These are phyloP conservation scores for Tipula vernalis DNA, from an alignment of 2,888 invertebrate species.

Conservation along the genomic window DNA sequence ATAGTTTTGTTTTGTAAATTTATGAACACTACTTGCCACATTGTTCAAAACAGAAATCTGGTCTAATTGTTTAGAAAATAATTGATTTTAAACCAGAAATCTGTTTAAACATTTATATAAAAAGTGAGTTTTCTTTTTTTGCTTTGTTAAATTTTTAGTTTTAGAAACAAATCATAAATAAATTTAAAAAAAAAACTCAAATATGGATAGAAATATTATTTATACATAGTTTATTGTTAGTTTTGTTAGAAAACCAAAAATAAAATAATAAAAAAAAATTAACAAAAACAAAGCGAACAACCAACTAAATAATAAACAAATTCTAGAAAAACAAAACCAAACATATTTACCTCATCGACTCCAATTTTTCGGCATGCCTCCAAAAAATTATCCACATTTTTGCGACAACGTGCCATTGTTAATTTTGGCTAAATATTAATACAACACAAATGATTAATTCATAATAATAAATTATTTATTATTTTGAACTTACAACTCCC, in stretches of 20 bases:
- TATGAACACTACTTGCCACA: neutral
- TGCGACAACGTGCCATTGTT: slow-evolving; percentile 86
- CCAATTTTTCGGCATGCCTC: slow-evolving; percentile 90
- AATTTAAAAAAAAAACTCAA: neutral
- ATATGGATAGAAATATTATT: neutral
- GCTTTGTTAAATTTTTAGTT: neutral
- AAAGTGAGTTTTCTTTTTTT: neutral
- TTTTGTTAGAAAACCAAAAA: neutral
- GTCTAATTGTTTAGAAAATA: neutral
- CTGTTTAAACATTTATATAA: neutral
- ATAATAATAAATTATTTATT: slow-evolving; percentile 13
- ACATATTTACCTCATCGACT: slow-evolving; percentile 73
- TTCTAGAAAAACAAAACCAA: neutral
- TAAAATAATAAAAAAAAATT: neutral
- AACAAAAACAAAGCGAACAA: neutral
- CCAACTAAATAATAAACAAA: neutral
- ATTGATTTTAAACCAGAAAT: neutral
- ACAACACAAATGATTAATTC: neutral
- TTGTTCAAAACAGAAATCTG: neutral
- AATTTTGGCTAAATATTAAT: slow-evolving; percentile 63
- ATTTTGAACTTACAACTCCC: slow-evolving; percentile 58
- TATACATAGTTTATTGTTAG: neutral
- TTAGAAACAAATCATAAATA: neutral
- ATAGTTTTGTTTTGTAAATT: neutral
- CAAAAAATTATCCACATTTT: slow-evolving; percentile 91